Conservation (phyloP, 2,797 vertebrate genomes). For the Sciaenops ocellatus region DNA sequence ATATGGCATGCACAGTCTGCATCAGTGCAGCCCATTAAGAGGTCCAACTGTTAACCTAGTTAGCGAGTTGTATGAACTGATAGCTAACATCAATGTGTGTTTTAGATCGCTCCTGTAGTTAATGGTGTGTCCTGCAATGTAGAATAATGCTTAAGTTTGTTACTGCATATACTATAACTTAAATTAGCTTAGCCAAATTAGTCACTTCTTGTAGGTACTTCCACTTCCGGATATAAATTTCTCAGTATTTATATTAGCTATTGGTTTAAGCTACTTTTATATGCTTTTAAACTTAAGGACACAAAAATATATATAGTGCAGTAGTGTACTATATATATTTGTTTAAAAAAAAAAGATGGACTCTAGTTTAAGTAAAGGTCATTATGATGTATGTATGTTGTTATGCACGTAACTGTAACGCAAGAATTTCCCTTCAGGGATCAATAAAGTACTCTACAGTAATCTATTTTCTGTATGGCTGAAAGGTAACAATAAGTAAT, state of each 20-base stretch:
- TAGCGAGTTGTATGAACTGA: not conserved
- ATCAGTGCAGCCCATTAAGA: not conserved
- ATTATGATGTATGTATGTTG: too few relatives aligned
- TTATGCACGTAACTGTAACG: too few relatives aligned
- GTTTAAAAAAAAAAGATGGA: too few relatives aligned
- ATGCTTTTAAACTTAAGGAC: not conserved
- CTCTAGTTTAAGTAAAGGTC: too few relatives aligned
- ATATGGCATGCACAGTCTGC: slow-evolving; percentile 20
- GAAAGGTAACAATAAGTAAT: too few relatives aligned
- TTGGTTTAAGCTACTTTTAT: not conserved
- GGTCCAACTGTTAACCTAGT: not conserved
- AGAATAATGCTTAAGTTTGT: not conserved
- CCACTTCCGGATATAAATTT: not conserved
- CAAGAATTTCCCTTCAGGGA: too few relatives aligned
- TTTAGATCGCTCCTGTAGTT: not conserved
- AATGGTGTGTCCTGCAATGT: not conserved
- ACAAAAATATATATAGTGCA: too few relatives aligned
- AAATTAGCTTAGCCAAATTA: too few relatives aligned
- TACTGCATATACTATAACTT: not conserved
- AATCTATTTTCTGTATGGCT: too few relatives aligned
- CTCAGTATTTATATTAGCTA: not conserved
- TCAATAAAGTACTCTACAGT: too few relatives aligned
- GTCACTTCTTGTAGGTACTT: not conserved
- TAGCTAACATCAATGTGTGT: not conserved
- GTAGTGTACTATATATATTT: too few relatives aligned